A percentile compares a stretch with the other conserved stretches of the same genome.
phyloP scores from a whole-genome alignment of 92 coral and sea anemone species.

The Metridium senile region DNA sequence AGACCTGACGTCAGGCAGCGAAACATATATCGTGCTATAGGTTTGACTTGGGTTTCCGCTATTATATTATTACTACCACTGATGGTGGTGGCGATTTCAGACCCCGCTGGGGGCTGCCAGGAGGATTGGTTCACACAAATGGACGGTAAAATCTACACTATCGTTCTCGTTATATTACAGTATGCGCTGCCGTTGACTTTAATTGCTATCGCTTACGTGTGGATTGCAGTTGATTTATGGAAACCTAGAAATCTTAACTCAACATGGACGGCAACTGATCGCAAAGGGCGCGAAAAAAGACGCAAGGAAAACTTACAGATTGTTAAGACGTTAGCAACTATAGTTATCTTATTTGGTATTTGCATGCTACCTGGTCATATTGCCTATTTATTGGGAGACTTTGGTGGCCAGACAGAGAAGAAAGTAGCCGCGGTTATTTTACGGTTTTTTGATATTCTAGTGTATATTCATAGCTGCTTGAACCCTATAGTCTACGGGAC shows the following conservation, averaged over 20 bases:
- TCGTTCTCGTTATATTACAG: constrained; percentile 57
- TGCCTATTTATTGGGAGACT: constrained; percentile 58
- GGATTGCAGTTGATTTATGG: constrained; percentile 66
- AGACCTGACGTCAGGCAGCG: constrained; percentile 52
- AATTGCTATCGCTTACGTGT: constrained; percentile 62
- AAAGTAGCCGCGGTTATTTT: constrained; percentile 34
- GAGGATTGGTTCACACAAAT: constrained; percentile 49
- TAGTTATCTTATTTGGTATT: constrained; percentile 54
- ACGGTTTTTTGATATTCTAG: constrained; percentile 54
- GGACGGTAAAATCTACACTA: constrained; percentile 60
- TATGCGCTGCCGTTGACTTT: constrained; percentile 58
- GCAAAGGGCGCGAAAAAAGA: constrained; percentile 46
- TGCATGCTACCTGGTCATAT: constrained; percentile 68
- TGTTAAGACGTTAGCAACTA: constrained; percentile 59
- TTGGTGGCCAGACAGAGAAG: constrained; percentile 29
- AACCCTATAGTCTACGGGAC: constrained; percentile 66
- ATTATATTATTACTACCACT: constrained; percentile 37
- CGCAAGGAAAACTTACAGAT: constrained; percentile 56
- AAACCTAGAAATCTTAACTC: constrained; percentile 33
- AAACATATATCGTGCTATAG: constrained; percentile 35
- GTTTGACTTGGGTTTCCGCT: constrained; percentile 34
- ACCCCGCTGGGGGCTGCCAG: constrained; percentile 56
- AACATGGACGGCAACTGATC: constrained; percentile 32
- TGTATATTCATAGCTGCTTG: constrained; percentile 61
- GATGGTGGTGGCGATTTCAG: constrained; percentile 41